Evolutionary conservation across 2,888 invertebrate genomes (phyloP).

Genomic region (Micropterix aruncella): DNA sequence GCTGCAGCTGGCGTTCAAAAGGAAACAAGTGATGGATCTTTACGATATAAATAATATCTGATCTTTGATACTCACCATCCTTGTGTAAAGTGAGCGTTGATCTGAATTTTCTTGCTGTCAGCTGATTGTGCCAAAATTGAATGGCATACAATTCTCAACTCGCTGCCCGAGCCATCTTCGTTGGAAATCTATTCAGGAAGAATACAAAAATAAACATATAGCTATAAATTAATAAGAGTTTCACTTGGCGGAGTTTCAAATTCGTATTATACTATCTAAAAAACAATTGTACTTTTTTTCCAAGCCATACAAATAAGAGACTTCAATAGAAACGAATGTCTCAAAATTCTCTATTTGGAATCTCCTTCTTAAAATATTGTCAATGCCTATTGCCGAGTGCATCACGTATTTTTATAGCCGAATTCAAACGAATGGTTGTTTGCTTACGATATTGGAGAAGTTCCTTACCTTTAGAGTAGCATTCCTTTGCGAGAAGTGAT

Average conservation of each 20-base stretch:
- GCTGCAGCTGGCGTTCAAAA: no score
- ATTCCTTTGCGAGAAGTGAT: slow-evolving; percentile 60
- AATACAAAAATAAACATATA: slow-evolving; percentile 4
- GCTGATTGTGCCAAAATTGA: slow-evolving; percentile 37
- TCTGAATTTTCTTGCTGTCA: slow-evolving; percentile 44
- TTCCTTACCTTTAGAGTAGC: slow-evolving; percentile 49
- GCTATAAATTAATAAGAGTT: neutral
- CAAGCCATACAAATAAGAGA: no score
- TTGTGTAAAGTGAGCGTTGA: slow-evolving; percentile 61
- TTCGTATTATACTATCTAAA: no score
- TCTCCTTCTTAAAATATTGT: no score
- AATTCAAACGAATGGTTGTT: no score
- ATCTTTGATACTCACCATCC: slow-evolving; percentile 62
- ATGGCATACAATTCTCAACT: slow-evolving; percentile 48
- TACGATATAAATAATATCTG: no score
- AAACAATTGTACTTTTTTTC: no score
- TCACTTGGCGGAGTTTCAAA: neutral
- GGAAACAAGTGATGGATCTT: no score
- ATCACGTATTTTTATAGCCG: no score
- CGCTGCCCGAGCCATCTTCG: slow-evolving; percentile 28
- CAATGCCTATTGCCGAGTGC: neutral
- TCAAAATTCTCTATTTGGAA: neutral
- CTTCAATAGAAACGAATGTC: no score
- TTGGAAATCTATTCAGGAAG: slow-evolving; percentile 27
- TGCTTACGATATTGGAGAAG: no score